These are phyloP conservation scores for Ephestia elutella DNA, from an alignment of 1,140 invertebrate species.

Conservation along the genomic window DNA sequence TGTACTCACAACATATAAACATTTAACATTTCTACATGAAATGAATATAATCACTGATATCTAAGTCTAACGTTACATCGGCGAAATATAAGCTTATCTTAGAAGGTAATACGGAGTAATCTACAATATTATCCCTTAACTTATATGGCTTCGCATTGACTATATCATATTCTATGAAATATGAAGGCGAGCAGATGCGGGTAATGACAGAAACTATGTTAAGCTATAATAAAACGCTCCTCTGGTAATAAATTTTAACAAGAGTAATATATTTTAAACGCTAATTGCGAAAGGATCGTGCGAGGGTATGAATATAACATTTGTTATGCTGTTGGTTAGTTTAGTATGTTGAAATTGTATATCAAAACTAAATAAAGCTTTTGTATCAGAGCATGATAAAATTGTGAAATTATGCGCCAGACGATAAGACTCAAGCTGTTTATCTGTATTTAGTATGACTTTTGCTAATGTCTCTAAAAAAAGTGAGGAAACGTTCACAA, in stretches of 20 bases:
- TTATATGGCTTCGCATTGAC: background rate
- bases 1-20: no score
- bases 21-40: no score
- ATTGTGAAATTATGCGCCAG: background rate
- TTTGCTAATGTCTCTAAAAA: no score
- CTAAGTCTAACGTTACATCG: background rate
- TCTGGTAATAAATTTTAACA: slow-evolving; percentile 2
- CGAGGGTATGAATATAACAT: background rate
- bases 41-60: background rate
- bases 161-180: background rate
- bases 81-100: background rate
- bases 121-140: background rate
- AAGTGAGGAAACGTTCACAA: no score
- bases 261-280: background rate
- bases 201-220: slow-evolving; percentile 10
- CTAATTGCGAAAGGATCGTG: background rate
- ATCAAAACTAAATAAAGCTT: no score
- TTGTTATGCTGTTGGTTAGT: background rate
- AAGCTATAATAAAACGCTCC: slow-evolving; percentile 4
- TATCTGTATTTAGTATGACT: no score
- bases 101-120: background rate
- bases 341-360: background rate
- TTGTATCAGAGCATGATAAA: background rate
- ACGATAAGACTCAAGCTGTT: no score
- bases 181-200: slow-evolving; percentile 7